Conservation (phyloP, 2,113 vertebrate species). For the Tragelaphus scriptus region DNA sequence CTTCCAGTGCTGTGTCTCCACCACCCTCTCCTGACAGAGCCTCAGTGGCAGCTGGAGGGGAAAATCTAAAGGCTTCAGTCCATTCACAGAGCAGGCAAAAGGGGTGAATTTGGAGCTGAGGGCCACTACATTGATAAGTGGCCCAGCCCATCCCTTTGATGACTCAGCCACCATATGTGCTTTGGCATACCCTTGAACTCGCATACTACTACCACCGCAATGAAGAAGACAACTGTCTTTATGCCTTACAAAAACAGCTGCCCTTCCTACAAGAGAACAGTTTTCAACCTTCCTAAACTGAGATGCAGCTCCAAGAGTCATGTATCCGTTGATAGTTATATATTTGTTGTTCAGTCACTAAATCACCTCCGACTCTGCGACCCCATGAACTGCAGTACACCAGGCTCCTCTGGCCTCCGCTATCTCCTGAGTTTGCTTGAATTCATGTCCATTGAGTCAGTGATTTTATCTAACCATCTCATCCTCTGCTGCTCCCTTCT, state of each 20-base stretch:
- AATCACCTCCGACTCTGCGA: neutral
- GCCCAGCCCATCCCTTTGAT: neutral
- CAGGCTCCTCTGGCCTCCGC: neutral
- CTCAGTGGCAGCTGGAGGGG: neutral
- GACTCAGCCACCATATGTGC: too few species aligned
- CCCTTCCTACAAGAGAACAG: neutral
- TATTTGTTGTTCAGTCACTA: neutral
- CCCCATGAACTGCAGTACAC: neutral
- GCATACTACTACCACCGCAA: accelerated
- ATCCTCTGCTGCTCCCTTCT: neutral
- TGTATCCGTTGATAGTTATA: neutral
- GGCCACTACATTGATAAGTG: neutral
- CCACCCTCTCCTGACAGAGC: neutral
- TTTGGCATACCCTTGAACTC: neutral
- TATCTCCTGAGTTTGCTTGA: neutral
- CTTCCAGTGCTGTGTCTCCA: neutral
- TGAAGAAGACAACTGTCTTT: neutral
- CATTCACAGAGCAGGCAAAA: neutral
- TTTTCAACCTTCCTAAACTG: neutral
- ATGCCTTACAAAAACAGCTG: neutral
- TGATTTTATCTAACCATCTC: neutral
- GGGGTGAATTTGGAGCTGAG: neutral
- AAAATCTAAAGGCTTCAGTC: neutral
- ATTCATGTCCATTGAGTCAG: neutral
- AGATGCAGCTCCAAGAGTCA: neutral